phyloP scores from a whole-genome alignment of 2,888 invertebrate genomes.

The Drosophila barbarae region DNA sequence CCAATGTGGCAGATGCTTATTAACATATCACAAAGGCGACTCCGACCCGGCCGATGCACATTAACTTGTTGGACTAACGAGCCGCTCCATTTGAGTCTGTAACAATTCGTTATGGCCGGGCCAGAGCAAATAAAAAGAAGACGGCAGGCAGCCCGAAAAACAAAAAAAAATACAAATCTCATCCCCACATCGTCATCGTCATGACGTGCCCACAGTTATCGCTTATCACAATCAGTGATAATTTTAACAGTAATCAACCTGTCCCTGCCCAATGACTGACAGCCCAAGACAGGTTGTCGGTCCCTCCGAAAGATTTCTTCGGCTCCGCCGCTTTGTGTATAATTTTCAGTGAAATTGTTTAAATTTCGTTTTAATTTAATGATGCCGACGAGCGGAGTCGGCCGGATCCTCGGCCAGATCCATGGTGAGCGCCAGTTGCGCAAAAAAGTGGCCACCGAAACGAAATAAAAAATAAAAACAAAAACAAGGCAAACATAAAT shows the following conservation, averaged over 20 bases:
- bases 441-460: constrained; percentile 39
- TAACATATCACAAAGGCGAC: constrained; percentile 66
- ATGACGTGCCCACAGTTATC: constrained; percentile 74
- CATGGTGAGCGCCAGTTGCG: constrained; percentile 63
- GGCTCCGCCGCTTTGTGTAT: constrained; percentile 52
- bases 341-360: constrained; percentile 75
- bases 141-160: constrained; percentile 10
- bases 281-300: constrained; percentile 43
- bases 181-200: constrained; percentile 50
- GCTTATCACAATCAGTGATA: constrained; percentile 76
- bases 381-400: constrained; percentile 54
- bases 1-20: constrained; percentile 63
- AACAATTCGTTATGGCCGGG: constrained; percentile 74
- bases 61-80: constrained; percentile 73
- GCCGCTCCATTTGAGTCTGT: constrained; percentile 73
- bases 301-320: constrained; percentile 22
- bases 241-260: constrained; percentile 76
- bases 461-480: constrained; percentile 23
- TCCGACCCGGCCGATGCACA: constrained; percentile 48
- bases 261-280: constrained; percentile 64
- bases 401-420: constrained; percentile 20
- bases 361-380: constrained; percentile 76
- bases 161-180: constrained; percentile 47
- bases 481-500: constrained; percentile 14
- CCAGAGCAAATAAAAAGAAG: constrained; percentile 24